Base-by-base conservation (phyloP, 1,140 invertebrate genomes). In the Drosophila nigromelanica region DNA sequence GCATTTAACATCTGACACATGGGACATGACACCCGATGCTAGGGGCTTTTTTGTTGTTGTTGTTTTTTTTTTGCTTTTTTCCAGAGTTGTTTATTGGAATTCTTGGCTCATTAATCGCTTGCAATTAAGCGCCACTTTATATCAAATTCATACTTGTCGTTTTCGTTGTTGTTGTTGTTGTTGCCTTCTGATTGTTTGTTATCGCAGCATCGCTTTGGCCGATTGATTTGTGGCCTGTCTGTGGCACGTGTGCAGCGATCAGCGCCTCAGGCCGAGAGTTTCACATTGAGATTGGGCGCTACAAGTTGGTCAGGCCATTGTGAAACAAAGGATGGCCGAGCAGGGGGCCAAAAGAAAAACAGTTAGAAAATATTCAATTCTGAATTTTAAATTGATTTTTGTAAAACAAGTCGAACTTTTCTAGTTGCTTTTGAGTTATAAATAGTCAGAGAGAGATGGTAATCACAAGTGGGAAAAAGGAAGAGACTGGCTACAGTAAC, bases 51-150 rank as follows among this genome's bases (percentile, higher is more conserved):
- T 43, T 47, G 5, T 33, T 33, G 5, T 33, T 33, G 30, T 24
- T 54, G 42, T 58, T 59, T 62, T 18, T 18, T 18, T 18, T 18
- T 18, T 1, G 1, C 18, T 18, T 18, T 27, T 27, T 27, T 27
- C 24, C 12, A 10, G n/a, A 15, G 33, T 40, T 59, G 47, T 58
- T 59, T 62, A 59, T 72, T 61, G 60, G 56, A 80, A 87, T 81
- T 87, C 82, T 86, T 87, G 71, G 70, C 80, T 87, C 82, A 86
- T 86, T 86, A 86, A 86, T 86, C 82, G 81, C 63, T 78, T 59
- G 82, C 82, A 87, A 86, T 87, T 86, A 86, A 86, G 81, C 78
- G 82, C 75, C 82, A 86, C 78, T 81, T 87, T 87, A 81, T 75
- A 55, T 80, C 40, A 75, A 81, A 66, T 81, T 81, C 70, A 78